Evolutionary conservation across 2,888 invertebrate species (phyloP), one percentile per base, ranked within the genome.

Genomic region (Erebia ligea): DNA sequence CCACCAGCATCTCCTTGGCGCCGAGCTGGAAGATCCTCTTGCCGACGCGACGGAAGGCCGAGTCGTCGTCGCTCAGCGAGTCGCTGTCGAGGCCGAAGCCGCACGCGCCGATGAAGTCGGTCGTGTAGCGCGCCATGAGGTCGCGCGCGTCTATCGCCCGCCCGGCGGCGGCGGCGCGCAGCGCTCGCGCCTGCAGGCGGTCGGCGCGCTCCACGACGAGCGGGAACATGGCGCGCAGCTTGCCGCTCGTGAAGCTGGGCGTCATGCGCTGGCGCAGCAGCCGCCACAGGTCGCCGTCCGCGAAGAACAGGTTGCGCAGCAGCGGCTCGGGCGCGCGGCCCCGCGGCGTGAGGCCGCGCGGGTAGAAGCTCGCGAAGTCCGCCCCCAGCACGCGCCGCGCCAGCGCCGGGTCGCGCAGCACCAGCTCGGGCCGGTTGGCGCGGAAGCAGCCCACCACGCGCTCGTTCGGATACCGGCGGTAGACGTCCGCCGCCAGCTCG

Each of bases 81-180:
- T 88, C 86, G 0, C 85, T 78, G 61, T 88, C 86, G 56, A 90
- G 82, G 0, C 89, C 89, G 45, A 89, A 88, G 19, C 85, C 89
- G 66, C 86, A 86, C 25, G 88, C 87, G 9, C 89, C 88, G 63
- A 89, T 88, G 75, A 89, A 86, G 75, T 89, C 89, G 13, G 86
- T 89, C 40, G 88, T 89, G 77, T 85, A 88, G 9, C 88, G 83
- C n/a, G 84, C 86, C 89, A 89, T 87, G 34, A 88, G 82, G 68
- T 90, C 89, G 0, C 88, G 81, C 5, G 84, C 86, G 75, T 88
- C 88, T 5, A 86, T 48, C 9, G 80, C 69, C n/a, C 65, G 72
- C 1, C 79, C 81, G 0, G 74, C 72, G 15, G 83, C 77, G 5
- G 81, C 79, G 2, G 78, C 69, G 1, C 57, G 59, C 6, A 79